Evolutionary conservation across 2,888 invertebrate genomes (phyloP).

Genomic region (Noctua pronuba): DNA sequence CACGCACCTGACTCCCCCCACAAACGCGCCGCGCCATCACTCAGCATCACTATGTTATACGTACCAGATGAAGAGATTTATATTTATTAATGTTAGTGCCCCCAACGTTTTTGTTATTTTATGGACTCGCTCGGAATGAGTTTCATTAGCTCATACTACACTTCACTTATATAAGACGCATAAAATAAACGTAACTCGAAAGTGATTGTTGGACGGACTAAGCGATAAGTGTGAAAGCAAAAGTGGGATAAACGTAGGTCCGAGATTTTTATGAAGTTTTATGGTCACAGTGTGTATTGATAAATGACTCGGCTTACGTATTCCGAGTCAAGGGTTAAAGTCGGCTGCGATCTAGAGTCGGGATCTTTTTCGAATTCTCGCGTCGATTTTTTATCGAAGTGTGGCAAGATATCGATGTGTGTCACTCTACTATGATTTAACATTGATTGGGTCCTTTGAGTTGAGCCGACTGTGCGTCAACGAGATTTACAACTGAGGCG

Average conservation of each 20-base stretch:
- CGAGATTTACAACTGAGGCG: constrained; percentile 84
- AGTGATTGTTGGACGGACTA: constrained; percentile 41
- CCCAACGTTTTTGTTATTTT: constrained; percentile 71
- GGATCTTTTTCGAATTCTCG: constrained; percentile 82
- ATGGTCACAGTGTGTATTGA: constrained; percentile 84
- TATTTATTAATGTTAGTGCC: constrained; percentile 84
- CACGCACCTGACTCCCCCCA: constrained; percentile 86
- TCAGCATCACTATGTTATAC: constrained; percentile 83
- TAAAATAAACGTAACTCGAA: constrained; percentile 56
- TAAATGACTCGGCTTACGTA: constrained; percentile 87
- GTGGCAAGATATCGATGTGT: constrained; percentile 75
- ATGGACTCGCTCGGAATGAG: constrained; percentile 66
- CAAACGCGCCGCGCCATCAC: constrained; percentile 86
- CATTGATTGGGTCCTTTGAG: constrained; percentile 87
- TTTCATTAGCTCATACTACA: constrained; percentile 51
- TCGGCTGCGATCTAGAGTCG: constrained; percentile 84
- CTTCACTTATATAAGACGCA: constrained; percentile 52
- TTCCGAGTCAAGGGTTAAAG: constrained; percentile 87
- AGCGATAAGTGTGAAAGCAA: constrained; percentile 55
- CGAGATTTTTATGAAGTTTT: constrained; percentile 63
- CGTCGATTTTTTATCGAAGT: constrained; percentile 77
- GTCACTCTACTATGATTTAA: constrained; percentile 85
- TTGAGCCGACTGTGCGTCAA: constrained; percentile 71
- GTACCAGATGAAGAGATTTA: constrained; percentile 89
- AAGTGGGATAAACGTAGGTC: constrained; percentile 62